phyloP scores from a whole-genome alignment of 2,113 vertebrate species.

The Colinus virginianus region DNA sequence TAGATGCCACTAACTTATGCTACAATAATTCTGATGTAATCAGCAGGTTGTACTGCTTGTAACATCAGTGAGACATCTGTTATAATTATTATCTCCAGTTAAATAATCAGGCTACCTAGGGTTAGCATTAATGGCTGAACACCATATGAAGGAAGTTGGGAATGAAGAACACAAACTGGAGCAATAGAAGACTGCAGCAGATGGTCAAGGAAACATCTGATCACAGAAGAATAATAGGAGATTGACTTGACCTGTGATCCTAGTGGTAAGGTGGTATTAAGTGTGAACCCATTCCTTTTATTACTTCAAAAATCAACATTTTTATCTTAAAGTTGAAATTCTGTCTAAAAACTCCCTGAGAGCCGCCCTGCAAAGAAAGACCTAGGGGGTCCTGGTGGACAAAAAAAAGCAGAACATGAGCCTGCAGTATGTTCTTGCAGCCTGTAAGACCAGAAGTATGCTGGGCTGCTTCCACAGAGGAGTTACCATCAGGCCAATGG shows the following conservation, averaged over 20 bases:
- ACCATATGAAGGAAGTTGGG: not conserved
- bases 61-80: not conserved
- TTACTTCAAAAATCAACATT: not conserved
- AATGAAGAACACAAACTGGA: not conserved
- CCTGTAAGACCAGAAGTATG: no score
- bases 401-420: no score
- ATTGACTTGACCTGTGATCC: not conserved
- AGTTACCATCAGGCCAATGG: no score
- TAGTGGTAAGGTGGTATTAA: no score
- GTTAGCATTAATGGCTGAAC: not conserved
- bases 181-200: rapidly evolving
- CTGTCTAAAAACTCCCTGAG: not conserved
- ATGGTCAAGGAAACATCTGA: not conserved
- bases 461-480: no score
- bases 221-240: not conserved
- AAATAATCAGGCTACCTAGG: not conserved
- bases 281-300: not conserved
- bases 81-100: not conserved
- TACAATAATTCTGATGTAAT: not conserved
- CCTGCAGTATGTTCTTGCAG: no score
- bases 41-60: not conserved
- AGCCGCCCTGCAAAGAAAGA: no score
- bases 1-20: no score
- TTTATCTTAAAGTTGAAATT: not conserved
- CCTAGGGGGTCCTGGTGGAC: no score